A percentile compares a stretch with the other conserved stretches of the same genome.
Conservation (phyloP, 2,113 vertebrate species). For the Vulpes vulpes region DNA sequence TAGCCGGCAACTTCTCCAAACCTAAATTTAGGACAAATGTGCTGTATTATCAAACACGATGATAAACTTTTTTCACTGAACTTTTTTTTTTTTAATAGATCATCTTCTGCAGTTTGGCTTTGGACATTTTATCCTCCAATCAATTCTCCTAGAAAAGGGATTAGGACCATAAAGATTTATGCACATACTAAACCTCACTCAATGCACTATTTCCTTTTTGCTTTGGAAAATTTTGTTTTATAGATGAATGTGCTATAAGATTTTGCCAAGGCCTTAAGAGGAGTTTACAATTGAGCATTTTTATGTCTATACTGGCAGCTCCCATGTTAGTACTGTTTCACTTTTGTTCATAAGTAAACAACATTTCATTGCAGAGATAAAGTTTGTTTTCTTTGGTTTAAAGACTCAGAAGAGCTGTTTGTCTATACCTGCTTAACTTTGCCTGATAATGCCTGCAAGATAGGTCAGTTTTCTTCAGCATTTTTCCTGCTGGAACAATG, state of each 20-base stretch:
- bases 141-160: background rate
- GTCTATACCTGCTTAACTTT: background rate
- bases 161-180: background rate
- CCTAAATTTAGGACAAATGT: background rate
- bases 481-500: background rate
- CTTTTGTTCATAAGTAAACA: constrained; percentile 61
- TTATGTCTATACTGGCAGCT: background rate
- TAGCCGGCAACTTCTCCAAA: background rate
- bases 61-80: background rate
- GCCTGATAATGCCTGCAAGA: background rate
- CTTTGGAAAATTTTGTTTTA: background rate
- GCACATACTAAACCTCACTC: background rate
- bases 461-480: background rate
- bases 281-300: background rate
- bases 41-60: background rate
- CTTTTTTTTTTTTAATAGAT: background rate
- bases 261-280: background rate
- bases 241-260: background rate
- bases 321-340: background rate
- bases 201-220: background rate
- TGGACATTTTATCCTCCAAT: background rate
- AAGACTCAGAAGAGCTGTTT: background rate
- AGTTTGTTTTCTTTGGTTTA: constrained; percentile 16
- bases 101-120: background rate
- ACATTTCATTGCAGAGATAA: background rate